These are phyloP conservation scores for Dendrolimus punctatus DNA, from an alignment of 1,140 invertebrate species.

Conservation along the genomic window DNA sequence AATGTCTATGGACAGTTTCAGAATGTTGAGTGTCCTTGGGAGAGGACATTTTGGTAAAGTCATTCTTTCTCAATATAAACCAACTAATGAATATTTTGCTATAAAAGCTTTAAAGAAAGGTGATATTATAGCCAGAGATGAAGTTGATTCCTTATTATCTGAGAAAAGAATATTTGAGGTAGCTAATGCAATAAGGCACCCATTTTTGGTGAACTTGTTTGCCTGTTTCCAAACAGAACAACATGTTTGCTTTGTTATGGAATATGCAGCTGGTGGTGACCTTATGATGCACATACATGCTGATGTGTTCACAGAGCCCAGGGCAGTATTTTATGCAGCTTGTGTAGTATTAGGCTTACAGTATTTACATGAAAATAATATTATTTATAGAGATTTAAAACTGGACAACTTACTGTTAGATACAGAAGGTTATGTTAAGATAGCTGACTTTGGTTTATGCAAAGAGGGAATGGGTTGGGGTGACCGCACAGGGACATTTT, in stretches of 20 bases:
- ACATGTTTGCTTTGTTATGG: constrained; percentile 99
- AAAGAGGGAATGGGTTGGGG: constrained; percentile 99
- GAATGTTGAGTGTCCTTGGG: constrained; percentile 95
- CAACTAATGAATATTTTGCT: constrained; percentile 95
- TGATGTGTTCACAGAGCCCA: constrained; percentile 96
- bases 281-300: constrained; percentile 99
- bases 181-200: constrained; percentile 96
- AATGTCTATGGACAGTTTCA: constrained; percentile 93
- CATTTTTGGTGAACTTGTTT: constrained; percentile 99
- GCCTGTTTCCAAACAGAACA: constrained; percentile 99
- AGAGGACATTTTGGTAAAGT: constrained; percentile 99
- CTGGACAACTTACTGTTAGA: constrained; percentile 98
- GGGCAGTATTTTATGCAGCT: constrained; percentile 98
- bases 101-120: constrained; percentile 98
- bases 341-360: constrained; percentile 99
- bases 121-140: constrained; percentile 98
- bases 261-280: constrained; percentile 99
- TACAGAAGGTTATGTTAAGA: constrained; percentile 98
- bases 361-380: constrained; percentile 99
- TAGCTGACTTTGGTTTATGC: constrained; percentile 99
- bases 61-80: constrained; percentile 95
- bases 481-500: constrained; percentile 98
- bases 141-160: constrained; percentile 97
- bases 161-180: constrained; percentile 99
- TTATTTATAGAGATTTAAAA: constrained; percentile 99